Percentiles rank a stretch among this genome's conserved stretches.
phyloP scores from a whole-genome alignment of 2,888 invertebrate species.

The Dicycla oo region DNA sequence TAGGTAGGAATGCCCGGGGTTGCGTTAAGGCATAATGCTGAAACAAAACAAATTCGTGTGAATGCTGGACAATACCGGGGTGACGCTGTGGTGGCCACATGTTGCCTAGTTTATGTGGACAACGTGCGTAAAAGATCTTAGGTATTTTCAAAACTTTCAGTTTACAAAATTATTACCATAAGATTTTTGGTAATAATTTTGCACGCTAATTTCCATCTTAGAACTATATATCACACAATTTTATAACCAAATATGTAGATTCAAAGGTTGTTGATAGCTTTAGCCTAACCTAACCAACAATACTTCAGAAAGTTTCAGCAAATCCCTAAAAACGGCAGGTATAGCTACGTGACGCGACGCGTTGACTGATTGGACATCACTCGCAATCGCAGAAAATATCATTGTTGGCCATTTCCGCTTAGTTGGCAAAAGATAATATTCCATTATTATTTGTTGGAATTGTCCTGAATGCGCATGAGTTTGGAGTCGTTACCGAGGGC shows the following conservation, averaged over 20 bases:
- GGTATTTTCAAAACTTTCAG: background rate
- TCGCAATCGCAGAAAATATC: background rate
- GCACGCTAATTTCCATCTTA: background rate
- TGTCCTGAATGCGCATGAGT: slow-evolving; percentile 59
- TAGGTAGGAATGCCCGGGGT: slow-evolving; percentile 82
- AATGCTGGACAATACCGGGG: slow-evolving; percentile 85
- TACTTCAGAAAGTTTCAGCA: slow-evolving; percentile 3
- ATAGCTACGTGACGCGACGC: background rate
- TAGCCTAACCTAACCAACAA: background rate
- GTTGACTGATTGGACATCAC: background rate
- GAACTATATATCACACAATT: background rate
- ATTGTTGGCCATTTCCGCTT: background rate
- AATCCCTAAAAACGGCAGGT: background rate
- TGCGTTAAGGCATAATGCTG: slow-evolving; percentile 78
- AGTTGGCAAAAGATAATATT: slow-evolving; percentile 27
- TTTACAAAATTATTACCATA: background rate
- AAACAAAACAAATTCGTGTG: slow-evolving; percentile 88
- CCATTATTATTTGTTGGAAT: slow-evolving; percentile 33
- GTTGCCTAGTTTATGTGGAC: slow-evolving; percentile 56
- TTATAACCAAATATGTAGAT: background rate
- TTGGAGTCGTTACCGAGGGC: slow-evolving; percentile 64
- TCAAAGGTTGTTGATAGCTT: background rate
- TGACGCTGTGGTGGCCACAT: slow-evolving; percentile 72
- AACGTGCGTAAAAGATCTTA: background rate
- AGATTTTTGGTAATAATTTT: too few species aligned